Conservation (phyloP, 2,113 vertebrate genomes). For the Chascanopsetta lugubris region DNA sequence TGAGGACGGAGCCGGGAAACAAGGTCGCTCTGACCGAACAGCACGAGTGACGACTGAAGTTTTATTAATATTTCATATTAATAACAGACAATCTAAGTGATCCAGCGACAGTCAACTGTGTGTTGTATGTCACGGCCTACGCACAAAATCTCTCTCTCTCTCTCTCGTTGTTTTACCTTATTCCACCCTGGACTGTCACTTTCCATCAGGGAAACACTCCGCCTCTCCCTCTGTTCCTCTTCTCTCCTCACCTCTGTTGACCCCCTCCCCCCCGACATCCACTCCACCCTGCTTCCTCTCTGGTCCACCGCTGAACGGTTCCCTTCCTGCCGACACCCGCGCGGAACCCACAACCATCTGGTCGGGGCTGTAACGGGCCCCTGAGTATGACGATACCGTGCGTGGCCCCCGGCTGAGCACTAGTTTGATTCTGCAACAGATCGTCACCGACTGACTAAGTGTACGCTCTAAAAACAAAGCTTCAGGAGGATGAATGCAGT, state of each 20-base stretch:
- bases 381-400: constrained; percentile 32
- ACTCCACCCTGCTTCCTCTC: neutral
- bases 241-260: constrained; percentile 60
- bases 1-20: constrained; percentile 4
- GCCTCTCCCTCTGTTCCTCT: constrained; percentile 63
- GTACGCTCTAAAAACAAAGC: constrained; percentile 5
- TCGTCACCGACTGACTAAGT: constrained; percentile 16
- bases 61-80: neutral
- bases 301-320: constrained; percentile 4
- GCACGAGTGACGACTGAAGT: neutral
- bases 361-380: constrained; percentile 26
- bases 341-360: constrained; percentile 50
- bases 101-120: neutral
- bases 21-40: neutral
- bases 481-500: neutral
- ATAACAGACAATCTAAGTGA: neutral
- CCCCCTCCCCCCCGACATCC: neutral
- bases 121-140: too few relatives aligned
- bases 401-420: neutral
- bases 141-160: too few relatives aligned
- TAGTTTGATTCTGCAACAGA: constrained; percentile 20
- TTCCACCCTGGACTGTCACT: constrained; percentile 57
- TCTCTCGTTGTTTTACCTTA: too few relatives aligned
- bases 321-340: constrained; percentile 45
- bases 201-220: constrained; percentile 73